A percentile compares a stretch with the other conserved stretches of the same genome.
These are phyloP conservation scores for Sebastes aleutianus DNA, from an alignment of 2,797 vertebrate species.

Conservation along the genomic window DNA sequence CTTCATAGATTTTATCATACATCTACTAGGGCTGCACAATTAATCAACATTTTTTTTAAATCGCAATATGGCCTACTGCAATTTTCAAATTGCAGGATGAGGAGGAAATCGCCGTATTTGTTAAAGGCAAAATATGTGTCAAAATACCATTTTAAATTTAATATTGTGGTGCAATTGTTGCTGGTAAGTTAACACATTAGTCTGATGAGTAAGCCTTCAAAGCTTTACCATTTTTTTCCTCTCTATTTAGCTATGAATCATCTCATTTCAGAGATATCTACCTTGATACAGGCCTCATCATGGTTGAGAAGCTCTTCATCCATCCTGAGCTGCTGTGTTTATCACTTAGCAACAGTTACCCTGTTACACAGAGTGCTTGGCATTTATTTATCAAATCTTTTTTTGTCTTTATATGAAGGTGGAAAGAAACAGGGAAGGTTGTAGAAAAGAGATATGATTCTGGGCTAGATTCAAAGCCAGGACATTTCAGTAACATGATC, in stretches of 20 bases:
- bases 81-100: too few relatives aligned
- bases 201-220: neutral
- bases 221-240: neutral
- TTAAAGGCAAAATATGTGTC: too few relatives aligned
- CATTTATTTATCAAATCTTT: neutral
- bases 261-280: slow-evolving; percentile 8
- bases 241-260: slow-evolving; percentile 17
- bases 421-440: neutral
- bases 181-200: neutral
- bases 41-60: too few relatives aligned
- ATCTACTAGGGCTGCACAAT: neutral
- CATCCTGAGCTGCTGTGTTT: slow-evolving; percentile 21
- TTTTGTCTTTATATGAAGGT: neutral
- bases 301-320: slow-evolving; percentile 25
- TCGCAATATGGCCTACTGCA: too few relatives aligned
- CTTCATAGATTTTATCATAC: neutral
- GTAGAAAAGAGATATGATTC: neutral
- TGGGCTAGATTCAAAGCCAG: neutral
- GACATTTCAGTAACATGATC: neutral
- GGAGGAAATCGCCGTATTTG: too few relatives aligned
- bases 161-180: neutral
- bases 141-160: too few relatives aligned
- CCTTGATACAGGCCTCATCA: neutral
- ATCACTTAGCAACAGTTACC: slow-evolving; percentile 62
- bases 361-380: neutral